Conservation (phyloP, 2,888 invertebrate species). For the Aethes cnicana region DNA sequence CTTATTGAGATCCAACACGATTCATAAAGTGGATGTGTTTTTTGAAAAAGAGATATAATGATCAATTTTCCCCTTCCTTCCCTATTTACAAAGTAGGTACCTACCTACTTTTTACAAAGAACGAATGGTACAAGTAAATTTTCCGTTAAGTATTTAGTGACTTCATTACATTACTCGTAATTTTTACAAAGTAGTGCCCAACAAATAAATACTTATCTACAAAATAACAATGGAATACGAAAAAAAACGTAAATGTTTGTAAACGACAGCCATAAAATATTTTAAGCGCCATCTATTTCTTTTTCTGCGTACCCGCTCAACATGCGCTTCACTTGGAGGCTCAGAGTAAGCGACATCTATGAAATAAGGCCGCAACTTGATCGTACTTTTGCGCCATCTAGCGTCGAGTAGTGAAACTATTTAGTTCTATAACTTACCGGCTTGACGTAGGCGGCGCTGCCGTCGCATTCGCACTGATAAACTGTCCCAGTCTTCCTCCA, state of each 20-base stretch:
- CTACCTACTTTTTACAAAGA: background rate
- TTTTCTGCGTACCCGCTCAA: constrained; percentile 33
- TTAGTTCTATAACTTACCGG: constrained; percentile 58
- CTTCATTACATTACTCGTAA: no score
- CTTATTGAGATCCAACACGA: no score
- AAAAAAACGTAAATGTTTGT: background rate
- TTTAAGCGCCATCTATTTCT: constrained; percentile 31
- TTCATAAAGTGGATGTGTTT: no score
- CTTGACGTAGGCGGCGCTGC: constrained; percentile 78
- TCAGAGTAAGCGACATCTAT: constrained; percentile 17
- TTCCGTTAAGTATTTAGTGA: no score
- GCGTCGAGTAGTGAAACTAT: constrained; percentile 33
- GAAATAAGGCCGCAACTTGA: no score
- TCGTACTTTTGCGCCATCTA: constrained; percentile 40
- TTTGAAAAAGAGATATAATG: no score
- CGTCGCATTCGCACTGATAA: constrained; percentile 89
- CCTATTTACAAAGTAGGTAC: constrained; percentile 5
- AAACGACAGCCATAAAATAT: background rate
- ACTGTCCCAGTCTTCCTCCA: constrained; percentile 91
- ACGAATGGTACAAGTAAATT: background rate
- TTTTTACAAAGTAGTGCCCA: no score
- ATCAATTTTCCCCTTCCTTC: no score
- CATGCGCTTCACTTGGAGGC: background rate
- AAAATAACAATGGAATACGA: background rate
- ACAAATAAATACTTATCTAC: no score